Evolutionary conservation across 2,797 vertebrate species (phyloP).

Genomic region (Enteromius viviparus): DNA sequence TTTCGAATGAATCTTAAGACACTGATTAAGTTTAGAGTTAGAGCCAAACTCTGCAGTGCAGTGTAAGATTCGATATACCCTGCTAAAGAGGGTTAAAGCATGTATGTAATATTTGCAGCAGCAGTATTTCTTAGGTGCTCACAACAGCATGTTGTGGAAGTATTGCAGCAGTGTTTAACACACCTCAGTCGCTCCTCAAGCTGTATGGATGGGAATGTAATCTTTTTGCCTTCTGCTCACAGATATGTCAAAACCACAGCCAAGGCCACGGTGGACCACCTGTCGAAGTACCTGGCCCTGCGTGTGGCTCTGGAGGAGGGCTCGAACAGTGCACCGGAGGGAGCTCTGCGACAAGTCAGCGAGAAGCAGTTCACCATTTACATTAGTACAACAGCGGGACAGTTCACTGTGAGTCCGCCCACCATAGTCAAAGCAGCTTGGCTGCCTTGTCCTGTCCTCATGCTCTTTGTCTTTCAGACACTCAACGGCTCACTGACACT

Average conservation of each 20-base stretch:
- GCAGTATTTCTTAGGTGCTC: background rate
- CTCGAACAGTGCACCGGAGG: conserved; percentile 57
- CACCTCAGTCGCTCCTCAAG: background rate
- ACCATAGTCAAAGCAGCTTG: background rate
- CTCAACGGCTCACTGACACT: conserved; percentile 90
- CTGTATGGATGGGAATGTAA: background rate
- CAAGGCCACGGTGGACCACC: conserved; percentile 90
- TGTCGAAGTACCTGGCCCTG: conserved; percentile 90
- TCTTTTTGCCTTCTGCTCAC: conserved; percentile 27
- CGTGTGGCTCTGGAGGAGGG: conserved; percentile 88
- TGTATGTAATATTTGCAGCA: background rate
- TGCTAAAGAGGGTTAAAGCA: background rate
- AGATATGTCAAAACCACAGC: conserved; percentile 91
- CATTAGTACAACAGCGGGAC: conserved; percentile 83
- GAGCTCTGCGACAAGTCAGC: conserved; percentile 77
- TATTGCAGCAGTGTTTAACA: background rate
- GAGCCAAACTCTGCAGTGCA: too few relatives aligned
- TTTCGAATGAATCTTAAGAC: too few relatives aligned
- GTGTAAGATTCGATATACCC: too few relatives aligned
- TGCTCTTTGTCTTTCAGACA: conserved; percentile 71
- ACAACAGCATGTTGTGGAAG: background rate
- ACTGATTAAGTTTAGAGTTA: too few relatives aligned
- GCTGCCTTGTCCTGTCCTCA: background rate
- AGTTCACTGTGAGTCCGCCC: conserved; percentile 82
- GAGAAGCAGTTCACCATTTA: conserved; percentile 95